Conservation (phyloP, 30 jellyfish, hydroid and myxozoan species). For the Chironex yamaguchii region DNA sequence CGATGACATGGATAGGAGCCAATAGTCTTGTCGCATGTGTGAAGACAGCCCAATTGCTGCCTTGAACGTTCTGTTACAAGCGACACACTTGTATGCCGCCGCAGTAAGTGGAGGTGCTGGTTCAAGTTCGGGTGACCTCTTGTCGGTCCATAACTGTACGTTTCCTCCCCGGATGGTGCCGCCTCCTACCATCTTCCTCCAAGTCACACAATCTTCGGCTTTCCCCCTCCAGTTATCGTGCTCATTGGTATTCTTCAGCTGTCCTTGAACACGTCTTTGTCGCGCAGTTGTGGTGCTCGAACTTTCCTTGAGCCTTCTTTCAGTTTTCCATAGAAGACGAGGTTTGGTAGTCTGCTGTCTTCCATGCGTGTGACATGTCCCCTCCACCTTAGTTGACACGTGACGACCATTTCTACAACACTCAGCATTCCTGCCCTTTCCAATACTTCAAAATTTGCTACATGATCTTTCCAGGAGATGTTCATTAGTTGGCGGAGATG, state of each 20-base stretch:
- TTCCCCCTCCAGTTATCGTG: slow-evolving; percentile 11
- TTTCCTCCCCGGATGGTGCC: slow-evolving; percentile 18
- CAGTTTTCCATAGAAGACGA: slow-evolving; percentile 11
- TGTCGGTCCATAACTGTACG: background rate
- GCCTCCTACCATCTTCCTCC: slow-evolving; percentile 6
- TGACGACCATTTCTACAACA: slow-evolving; percentile 24
- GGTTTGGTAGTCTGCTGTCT: slow-evolving; percentile 20
- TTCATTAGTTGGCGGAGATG: too few species aligned
- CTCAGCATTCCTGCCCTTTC: too few species aligned
- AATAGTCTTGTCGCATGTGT: slow-evolving; percentile 3
- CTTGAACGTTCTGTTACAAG: slow-evolving; percentile 13
- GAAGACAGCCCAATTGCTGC: slow-evolving; percentile 32
- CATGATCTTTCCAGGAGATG: too few species aligned
- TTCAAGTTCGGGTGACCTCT: background rate
- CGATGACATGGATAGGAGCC: slow-evolving; percentile 10
- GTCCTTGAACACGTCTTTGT: slow-evolving; percentile 31
- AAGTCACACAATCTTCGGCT: background rate
- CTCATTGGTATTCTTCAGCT: slow-evolving; percentile 6
- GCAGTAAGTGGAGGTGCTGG: slow-evolving; percentile 5
- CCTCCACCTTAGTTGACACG: slow-evolving; percentile 16
- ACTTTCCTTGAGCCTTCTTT: slow-evolving; percentile 2
- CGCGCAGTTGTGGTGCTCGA: slow-evolving; percentile 23
- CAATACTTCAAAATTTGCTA: too few species aligned
- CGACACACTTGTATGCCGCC: slow-evolving; percentile 10
- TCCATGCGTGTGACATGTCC: slow-evolving; percentile 42